Evolutionary conservation across 23 tunicate species (phyloP), one percentile per base, ranked within the genome.

Genomic region (Ciona savignyi): DNA sequence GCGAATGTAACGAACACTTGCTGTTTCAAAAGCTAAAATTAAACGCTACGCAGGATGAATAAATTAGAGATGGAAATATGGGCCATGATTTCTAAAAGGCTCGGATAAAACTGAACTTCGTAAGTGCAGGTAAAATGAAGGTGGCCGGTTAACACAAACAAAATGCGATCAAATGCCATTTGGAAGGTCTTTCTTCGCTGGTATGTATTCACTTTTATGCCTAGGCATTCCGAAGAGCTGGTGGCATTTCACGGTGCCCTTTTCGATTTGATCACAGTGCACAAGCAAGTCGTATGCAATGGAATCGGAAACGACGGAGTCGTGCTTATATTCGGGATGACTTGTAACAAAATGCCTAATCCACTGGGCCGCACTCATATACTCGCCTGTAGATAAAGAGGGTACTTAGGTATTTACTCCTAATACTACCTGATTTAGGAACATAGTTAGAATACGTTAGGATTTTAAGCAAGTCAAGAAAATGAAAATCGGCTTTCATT

Each of bases 281-380:
- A 76, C 66, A 33, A 87, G 70, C 69, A 94, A 66, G 64, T 94
- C 99, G 63, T 86, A 86, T 29, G 86, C 82, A 42, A 87, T 74
- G 15, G 81, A 42, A 51, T 94, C 95, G 30, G 82, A 61, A 0
- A 94, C 90, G 0, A 71, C 79, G 31, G 99, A 94, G 71, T 94
- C 99, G 19, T 83, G 65, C 32, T 87, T 79, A 32, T 94, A 94
- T 21, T 87, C 90, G 2, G 89, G 83, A 35, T 94, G 99, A 0
- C 74, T 62, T n/a, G 60, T 34, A 2, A 94, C 90, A 80, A 94
- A 87, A 26, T 87, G 74, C 65, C 99, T 63, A 80, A 87, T 83
- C 99, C 99, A 94, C 77, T 94, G 93, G 1, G 99, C 99, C 0
- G 85, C 74, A 24, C 95, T 94, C 76, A 82, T 79, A 71, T 82